Evolutionary conservation across 2,888 invertebrate genomes (phyloP), one percentile per base, ranked within the genome.

Genomic region (Polietes domitor): DNA sequence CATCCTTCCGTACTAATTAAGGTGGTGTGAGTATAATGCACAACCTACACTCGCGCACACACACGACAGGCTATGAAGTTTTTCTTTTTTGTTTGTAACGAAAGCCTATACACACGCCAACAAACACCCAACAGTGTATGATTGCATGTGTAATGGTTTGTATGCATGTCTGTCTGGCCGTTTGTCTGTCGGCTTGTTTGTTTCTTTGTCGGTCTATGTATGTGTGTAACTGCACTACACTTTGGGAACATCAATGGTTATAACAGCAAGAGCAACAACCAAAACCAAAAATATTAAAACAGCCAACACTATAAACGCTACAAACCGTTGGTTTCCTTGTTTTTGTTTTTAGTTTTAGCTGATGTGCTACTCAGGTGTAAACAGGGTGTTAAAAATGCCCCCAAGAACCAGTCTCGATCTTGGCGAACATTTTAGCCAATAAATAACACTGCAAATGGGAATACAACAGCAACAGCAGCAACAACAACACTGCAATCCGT

Each of bases 21-120:
- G 68, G 68, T 58, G 21, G 43, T 68, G 43, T 68, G 68, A 43
- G 21, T 19, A 41, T 9, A 65, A 19, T 65, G n/a, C 37, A 65
- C 65, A 37, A 65, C 19, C 28, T 9, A 37, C 21, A 21, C 21
- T 2, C 2, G 6, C 21, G 21, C 21, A 5, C 5, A 53, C 21
- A 53, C 37, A 53, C 50, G 17, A 50, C 50, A 53, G n/a, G n/a
- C 53, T 53, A 53, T 53, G 19, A 53, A 53, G 37, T 9, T 3
- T 37, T 37, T 37, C 1, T 37, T 12, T 58, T 24, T 58, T 58
- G 58, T 58, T 58, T 58, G 12, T 24, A 58, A 58, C 26, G 15
- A 24, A 58, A 15, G 58, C 24, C 58, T 10, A 15, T 26, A 15
- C 58, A 58, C 26, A 26, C 15, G 58, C 2, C 7, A 7, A 37